Base-by-base conservation (phyloP, 2,888 invertebrate genomes). In the Diarsia rubi region DNA sequence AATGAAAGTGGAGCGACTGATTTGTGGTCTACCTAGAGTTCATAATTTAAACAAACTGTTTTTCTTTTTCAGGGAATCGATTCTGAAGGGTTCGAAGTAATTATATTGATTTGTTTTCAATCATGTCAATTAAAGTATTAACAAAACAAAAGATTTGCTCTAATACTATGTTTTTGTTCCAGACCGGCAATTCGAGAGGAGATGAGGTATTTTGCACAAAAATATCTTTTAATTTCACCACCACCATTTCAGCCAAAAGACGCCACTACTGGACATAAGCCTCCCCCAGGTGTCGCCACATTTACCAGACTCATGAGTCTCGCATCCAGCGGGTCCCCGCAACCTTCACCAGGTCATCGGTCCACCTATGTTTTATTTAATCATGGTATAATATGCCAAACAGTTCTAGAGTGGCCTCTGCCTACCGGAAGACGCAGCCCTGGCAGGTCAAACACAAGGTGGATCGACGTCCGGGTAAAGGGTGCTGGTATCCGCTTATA, bases 81-180 rank as follows among this genome's bases (percentile, higher is more conserved):
- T 83, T 95, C 96, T 0, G 96, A 96, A 82, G 93, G 91, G 1
- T 96, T 93, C 88, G 93, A 93, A 94, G 96, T 95, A 91, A 82
- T 64, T 75, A 54, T n/a, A 24, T 60, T 57, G 1, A 57, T 54
- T 47, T 64, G 16, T 16, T 64, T 31, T 44, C 3, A 12, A 14
- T 9, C 27, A 19, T 57, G 14, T 9, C 0, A 21, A 45, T 31
- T 42, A 6, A 14, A 16, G 3, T n/a, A 27, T 12, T n/a, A 45
- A 6, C 2, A 24, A n/a, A 37, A 31, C 3, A 21, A n/a, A 19
- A 47, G 2, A 14, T 57, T 24, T 11, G 1, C 21, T 77, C 5
- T 59, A 14, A 68, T n/a, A 42, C 1, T 0, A 2, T 11, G 24
- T 54, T 31, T 57, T 76, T 64, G 69, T 81, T 77, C 72, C 90